Percentiles rank a stretch among this genome's conserved stretches.
phyloP scores from a whole-genome alignment of 1,140 invertebrate genomes.

The Drosophila trapezifrons region DNA sequence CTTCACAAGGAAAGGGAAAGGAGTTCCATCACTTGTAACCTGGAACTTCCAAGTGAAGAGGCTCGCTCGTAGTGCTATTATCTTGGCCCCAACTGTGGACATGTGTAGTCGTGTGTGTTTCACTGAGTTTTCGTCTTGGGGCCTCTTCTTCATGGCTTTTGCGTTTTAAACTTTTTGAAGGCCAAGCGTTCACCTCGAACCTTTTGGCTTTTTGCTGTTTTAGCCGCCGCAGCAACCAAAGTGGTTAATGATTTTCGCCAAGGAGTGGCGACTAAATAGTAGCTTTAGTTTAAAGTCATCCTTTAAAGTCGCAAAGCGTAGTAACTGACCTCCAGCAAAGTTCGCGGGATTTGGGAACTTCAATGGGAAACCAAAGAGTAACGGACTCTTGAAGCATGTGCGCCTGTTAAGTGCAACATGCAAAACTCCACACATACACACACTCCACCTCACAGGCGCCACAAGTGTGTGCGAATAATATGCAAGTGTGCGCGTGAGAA shows the following conservation, averaged over 20 bases:
- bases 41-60: neutral
- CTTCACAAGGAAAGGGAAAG: too few species aligned
- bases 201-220: conserved; percentile 40
- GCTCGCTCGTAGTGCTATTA: neutral
- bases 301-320: neutral
- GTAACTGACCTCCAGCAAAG: conserved; percentile 60
- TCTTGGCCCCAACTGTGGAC: conserved; percentile 8
- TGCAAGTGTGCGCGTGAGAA: conserved; percentile 17
- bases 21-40: too few species aligned
- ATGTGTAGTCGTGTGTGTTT: conserved; percentile 36
- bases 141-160: conserved; percentile 57
- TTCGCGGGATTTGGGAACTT: neutral
- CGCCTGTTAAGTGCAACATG: conserved; percentile 67
- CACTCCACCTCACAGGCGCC: conserved; percentile 15
- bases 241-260: conserved; percentile 16
- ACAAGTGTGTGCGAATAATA: conserved; percentile 51
- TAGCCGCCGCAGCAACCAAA: conserved; percentile 5
- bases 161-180: conserved; percentile 74
- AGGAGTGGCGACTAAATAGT: neutral
- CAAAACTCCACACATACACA: conserved; percentile 37
- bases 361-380: conserved; percentile 5
- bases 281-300: neutral
- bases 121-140: conserved; percentile 28
- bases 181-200: conserved; percentile 69
- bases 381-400: conserved; percentile 47